Conservation (phyloP, 2,888 invertebrate species). For the Selenia dentaria region DNA sequence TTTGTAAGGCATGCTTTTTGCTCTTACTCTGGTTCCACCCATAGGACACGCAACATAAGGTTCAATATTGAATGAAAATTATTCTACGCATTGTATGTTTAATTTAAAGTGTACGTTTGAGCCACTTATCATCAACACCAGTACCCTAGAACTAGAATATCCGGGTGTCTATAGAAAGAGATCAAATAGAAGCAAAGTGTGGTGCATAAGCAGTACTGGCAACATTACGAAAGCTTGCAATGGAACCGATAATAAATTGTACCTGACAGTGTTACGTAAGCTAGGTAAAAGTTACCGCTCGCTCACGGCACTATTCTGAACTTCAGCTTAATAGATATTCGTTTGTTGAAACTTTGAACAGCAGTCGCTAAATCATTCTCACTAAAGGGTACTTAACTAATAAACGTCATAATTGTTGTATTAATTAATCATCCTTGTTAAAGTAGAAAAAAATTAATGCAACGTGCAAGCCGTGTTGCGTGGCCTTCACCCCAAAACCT, state of each 20-base stretch:
- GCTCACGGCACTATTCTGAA: conserved; percentile 69
- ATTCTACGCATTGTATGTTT: conserved; percentile 1
- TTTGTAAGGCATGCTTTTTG: too few species aligned
- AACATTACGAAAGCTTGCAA: conserved; percentile 79
- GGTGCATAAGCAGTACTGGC: conserved; percentile 60
- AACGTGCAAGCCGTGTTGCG: conserved; percentile 36
- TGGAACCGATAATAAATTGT: conserved; percentile 78
- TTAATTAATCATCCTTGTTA: conserved; percentile 29
- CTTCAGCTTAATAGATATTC: conserved; percentile 54
- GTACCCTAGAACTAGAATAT: conserved; percentile 37
- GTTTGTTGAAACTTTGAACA: conserved; percentile 26
- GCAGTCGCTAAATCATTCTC: conserved; percentile 13
- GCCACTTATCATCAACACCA: conserved; percentile 19
- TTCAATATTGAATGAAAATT: too few species aligned
- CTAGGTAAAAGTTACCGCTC: conserved; percentile 78
- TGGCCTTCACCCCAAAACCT: conserved; percentile 70
- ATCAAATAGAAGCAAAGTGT: conserved; percentile 50
- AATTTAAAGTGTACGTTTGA: neutral
- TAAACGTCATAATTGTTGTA: conserved; percentile 6
- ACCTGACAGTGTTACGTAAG: conserved; percentile 73
- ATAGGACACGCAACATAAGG: too few species aligned
- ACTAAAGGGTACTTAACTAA: conserved; percentile 1
- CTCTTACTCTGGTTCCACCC: conserved; percentile 6
- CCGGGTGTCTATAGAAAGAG: conserved; percentile 51
- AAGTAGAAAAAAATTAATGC: conserved; percentile 34